Evolutionary conservation across 2,113 vertebrate genomes (phyloP).

Genomic region (Ailurus styani): DNA sequence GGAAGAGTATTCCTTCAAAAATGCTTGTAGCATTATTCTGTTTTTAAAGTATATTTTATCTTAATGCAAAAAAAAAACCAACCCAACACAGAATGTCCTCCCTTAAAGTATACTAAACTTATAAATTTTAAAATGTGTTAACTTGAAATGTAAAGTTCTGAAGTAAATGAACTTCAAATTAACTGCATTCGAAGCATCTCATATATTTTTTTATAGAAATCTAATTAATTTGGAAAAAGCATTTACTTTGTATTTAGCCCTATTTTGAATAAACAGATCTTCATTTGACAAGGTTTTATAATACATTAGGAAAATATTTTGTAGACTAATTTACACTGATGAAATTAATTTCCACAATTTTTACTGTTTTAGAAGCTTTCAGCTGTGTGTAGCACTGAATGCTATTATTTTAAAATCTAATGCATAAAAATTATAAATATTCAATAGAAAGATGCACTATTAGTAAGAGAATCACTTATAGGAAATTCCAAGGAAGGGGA

Average conservation of each 20-base stretch:
- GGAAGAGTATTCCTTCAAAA: conserved; percentile 58
- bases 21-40: conserved; percentile 48
- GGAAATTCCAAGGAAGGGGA: background rate
- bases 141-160: background rate
- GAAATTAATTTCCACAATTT: conserved; percentile 36
- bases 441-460: background rate
- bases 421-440: background rate
- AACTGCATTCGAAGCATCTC: background rate
- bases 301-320: conserved; percentile 8
- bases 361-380: background rate
- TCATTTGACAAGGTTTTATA: background rate
- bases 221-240: conserved; percentile 34
- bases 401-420: conserved; percentile 9
- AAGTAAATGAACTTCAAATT: conserved; percentile 42
- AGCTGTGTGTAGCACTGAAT: background rate
- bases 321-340: background rate
- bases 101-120: background rate
- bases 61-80: background rate
- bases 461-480: background rate
- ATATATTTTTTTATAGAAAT: conserved; percentile 25
- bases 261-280: conserved; percentile 26
- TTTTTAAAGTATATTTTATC: conserved; percentile 38
- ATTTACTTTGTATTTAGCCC: conserved; percentile 28
- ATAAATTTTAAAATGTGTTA: background rate
- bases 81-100: background rate